phyloP scores from a whole-genome alignment of 37 sponge, comb jelly and placozoan species.

The Halisarca cf. caerulea region DNA sequence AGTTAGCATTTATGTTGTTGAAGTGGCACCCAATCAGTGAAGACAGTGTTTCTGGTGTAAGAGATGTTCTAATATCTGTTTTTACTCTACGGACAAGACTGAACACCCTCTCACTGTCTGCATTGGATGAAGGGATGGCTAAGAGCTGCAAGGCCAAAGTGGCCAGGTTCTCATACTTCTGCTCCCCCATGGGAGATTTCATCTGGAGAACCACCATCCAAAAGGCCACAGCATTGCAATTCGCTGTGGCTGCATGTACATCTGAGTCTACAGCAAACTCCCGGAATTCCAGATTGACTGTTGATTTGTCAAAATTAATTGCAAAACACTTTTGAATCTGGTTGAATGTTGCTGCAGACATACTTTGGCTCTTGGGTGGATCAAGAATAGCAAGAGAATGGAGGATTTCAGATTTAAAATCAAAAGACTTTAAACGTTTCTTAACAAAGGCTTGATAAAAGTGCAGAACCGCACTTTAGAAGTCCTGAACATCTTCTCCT shows the following conservation, averaged over 20 bases:
- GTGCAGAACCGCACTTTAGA: conserved; percentile 24
- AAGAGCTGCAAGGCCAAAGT: conserved; percentile 21
- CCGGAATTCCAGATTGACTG: neutral
- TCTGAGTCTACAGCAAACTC: neutral
- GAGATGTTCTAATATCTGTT: conserved; percentile 5
- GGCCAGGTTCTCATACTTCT: conserved; percentile 34
- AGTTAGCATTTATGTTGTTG: conserved; percentile 35
- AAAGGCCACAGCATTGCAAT: conserved; percentile 26
- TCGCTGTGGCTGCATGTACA: neutral
- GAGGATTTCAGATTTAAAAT: conserved; percentile 38
- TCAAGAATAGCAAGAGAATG: conserved; percentile 19
- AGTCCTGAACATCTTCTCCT: conserved; percentile 4
- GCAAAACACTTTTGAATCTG: neutral
- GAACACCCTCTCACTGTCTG: conserved; percentile 34
- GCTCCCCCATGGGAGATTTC: conserved; percentile 50
- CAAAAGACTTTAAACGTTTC: conserved; percentile 29
- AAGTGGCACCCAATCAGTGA: conserved; percentile 43
- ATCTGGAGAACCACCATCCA: conserved; percentile 9
- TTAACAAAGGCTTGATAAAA: conserved; percentile 35
- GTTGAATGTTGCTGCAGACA: no score
- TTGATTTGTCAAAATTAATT: neutral
- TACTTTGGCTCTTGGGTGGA: no score
- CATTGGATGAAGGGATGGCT: conserved; percentile 37
- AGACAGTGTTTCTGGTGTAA: conserved; percentile 29
- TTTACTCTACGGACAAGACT: conserved; percentile 35